Evolutionary conservation across 1,140 invertebrate species (phyloP).

Genomic region (Danaus melanippus): DNA sequence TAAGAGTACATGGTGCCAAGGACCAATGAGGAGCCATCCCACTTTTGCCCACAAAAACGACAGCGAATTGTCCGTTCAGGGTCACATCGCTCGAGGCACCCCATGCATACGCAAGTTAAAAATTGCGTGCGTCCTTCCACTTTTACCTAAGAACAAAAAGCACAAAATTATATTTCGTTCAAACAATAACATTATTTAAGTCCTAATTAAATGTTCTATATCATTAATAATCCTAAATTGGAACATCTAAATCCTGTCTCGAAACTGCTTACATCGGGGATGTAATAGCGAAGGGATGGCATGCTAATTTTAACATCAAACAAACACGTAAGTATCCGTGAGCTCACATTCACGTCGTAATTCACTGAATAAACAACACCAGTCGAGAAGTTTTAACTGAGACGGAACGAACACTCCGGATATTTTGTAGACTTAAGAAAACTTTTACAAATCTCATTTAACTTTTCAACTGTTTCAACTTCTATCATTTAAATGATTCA

Average conservation of each 20-base stretch:
- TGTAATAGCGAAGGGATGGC: conserved; percentile 5
- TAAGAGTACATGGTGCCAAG: conserved; percentile 98
- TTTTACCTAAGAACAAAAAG: conserved; percentile 79
- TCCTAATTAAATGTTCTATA: too few relatives aligned
- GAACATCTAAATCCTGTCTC: background rate
- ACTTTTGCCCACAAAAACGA: conserved; percentile 86
- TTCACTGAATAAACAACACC: conserved; percentile 54
- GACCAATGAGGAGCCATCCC: conserved; percentile 94
- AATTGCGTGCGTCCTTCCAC: conserved; percentile 90
- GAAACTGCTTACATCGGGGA: too few relatives aligned
- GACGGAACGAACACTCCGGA: conserved; percentile 30
- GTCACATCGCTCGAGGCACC: conserved; percentile 87
- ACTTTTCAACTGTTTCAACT: conserved; percentile 33
- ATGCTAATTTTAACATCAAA: conserved; percentile 51
- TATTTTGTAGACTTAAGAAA: conserved; percentile 49
- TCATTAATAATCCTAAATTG: too few relatives aligned
- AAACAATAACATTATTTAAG: too few relatives aligned
- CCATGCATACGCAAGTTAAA: conserved; percentile 94
- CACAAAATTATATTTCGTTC: background rate
- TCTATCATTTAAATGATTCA: background rate
- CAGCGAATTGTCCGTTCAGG: conserved; percentile 82
- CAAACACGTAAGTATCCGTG: conserved; percentile 44
- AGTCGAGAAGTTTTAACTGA: conserved; percentile 41
- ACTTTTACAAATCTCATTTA: conserved; percentile 60
- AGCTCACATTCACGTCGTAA: conserved; percentile 43